Base-by-base conservation (phyloP, 2,797 vertebrate species). In the Rhabdophis nuchalis region DNA sequence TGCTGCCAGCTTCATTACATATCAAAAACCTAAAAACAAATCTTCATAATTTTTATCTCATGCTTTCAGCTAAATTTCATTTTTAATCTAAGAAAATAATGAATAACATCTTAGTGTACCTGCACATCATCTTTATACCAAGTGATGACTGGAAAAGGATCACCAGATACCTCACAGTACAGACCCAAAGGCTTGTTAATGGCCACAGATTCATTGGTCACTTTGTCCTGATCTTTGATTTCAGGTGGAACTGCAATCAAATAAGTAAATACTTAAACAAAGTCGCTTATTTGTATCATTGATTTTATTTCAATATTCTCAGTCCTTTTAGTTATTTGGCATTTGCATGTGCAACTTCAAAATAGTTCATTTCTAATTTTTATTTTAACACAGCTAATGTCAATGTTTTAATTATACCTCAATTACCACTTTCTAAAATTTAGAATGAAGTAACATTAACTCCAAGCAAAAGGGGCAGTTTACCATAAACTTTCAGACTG, bases 401-500 rank as follows among this genome's bases (percentile, higher is more conserved):
- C 53, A 87, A 87, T 86, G 86, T 32, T 85, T 23, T 46, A 85
- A 12, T 23, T 56, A 92, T 54, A 9, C n/a, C n/a, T 56, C 13
- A 72, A 57, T 92, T 58, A 60, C 23, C 86, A 14, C 18, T 87
- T n/a, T 56, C 16, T 9, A 56, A 87, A 56, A 87, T 20, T 53
- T 20, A 87, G 52, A 32, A 56, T 56, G 53, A 0, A 27, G 16
- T 77, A 54, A 52, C 50, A 27, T 52, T 85, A 32, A 85, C 32
- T 61, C 60, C 60, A 9, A 52, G 1, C 1, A 25, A 82, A 54
- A 5, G 25, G 25, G 0, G 10, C 10, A 46, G 91, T 93, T 98
- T 97, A 99, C 99, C 99, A 0, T 99, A 98, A 90, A 99, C 98
- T 97, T 98, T 99, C 86, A 99, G 98, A 93, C 98, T 98, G 88